phyloP scores from a whole-genome alignment of 2,113 vertebrate species.

The Clupea harengus region DNA sequence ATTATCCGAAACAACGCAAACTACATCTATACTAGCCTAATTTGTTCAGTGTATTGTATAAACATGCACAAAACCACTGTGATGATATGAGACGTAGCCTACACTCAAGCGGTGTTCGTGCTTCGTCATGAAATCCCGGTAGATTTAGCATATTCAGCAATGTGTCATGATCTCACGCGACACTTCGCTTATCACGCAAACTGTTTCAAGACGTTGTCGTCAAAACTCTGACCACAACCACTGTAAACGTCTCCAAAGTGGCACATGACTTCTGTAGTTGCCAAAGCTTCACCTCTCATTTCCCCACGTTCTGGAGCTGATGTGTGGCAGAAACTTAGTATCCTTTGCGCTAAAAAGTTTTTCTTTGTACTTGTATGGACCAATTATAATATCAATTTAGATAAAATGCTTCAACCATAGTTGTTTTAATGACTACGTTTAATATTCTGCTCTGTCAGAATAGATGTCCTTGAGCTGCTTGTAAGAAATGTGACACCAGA shows the following conservation, averaged over 20 bases:
- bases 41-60: background rate
- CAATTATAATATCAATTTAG: no score
- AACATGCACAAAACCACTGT: no score
- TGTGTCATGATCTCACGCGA: background rate
- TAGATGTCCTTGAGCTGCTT: no score
- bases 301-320: no score
- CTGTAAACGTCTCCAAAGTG: background rate
- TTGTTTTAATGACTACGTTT: no score
- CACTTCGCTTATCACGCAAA: background rate
- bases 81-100: background rate
- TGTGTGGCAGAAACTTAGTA: no score
- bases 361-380: no score
- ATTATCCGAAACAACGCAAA: background rate
- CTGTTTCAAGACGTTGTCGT: background rate
- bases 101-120: background rate
- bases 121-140: background rate
- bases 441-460: no score
- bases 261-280: background rate
- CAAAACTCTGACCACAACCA: background rate
- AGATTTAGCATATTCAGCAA: background rate
- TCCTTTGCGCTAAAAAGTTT: no score
- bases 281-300: no score
- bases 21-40: background rate
- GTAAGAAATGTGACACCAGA: background rate
- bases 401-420: no score